A percentile compares a stretch with the other conserved stretches of the same genome.
Evolutionary conservation across 2,888 invertebrate species (phyloP).

Genomic region (Actias luna): DNA sequence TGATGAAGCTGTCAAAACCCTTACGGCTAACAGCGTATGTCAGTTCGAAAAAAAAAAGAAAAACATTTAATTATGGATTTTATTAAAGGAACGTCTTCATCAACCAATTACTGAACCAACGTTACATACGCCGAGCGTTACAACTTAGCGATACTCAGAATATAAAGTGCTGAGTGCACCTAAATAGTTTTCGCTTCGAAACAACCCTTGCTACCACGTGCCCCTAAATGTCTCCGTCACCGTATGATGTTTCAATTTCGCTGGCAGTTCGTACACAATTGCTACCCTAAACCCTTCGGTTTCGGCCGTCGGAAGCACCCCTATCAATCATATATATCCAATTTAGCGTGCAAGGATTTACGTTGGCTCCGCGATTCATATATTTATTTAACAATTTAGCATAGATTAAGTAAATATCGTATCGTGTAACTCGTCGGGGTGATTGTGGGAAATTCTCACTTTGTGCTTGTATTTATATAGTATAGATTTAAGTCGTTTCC

Average conservation of each 20-base stretch:
- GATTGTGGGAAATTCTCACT: background rate
- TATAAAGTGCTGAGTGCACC: too few relatives aligned
- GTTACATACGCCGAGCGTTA: too few relatives aligned
- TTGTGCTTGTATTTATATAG: too few relatives aligned
- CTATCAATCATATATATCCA: conserved; percentile 58
- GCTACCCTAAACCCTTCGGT: conserved; percentile 43
- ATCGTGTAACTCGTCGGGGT: background rate
- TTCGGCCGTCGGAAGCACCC: conserved; percentile 30
- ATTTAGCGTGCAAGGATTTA: conserved; percentile 55
- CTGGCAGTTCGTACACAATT: conserved; percentile 27
- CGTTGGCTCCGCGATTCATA: conserved; percentile 32
- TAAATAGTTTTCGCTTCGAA: too few relatives aligned
- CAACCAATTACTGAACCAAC: too few relatives aligned
- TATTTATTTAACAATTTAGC: conserved; percentile 73
- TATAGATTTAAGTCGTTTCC: too few relatives aligned
- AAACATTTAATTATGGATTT: too few relatives aligned
- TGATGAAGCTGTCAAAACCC: too few relatives aligned
- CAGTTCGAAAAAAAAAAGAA: too few relatives aligned
- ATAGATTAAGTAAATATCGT: conserved; percentile 41
- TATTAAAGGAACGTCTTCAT: too few relatives aligned
- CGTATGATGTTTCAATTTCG: conserved; percentile 35
- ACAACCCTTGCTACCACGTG: conserved; percentile 23
- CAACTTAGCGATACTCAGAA: too few relatives aligned
- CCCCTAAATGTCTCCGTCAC: conserved; percentile 21
- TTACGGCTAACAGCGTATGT: too few relatives aligned